Evolutionary conservation across 92 coral and sea anemone genomes (phyloP), one percentile per base, ranked within the genome.

Genomic region (Heteractis magnifica): DNA sequence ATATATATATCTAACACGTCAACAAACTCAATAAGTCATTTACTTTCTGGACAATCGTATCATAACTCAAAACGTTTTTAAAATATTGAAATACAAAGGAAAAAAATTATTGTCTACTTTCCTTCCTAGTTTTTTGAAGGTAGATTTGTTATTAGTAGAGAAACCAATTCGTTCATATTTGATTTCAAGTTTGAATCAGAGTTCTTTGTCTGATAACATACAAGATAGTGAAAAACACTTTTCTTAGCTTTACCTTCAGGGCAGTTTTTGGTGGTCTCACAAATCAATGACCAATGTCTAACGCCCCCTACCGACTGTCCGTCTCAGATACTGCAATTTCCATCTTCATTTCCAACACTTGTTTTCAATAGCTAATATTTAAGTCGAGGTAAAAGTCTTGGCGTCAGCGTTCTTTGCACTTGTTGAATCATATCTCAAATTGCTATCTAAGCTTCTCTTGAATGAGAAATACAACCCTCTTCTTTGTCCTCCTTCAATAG

Each of bases 361-460:
- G 21, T 23, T 20, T 76, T 50, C 60, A 51, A 20, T 20, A 21
- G 48, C 58, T 76, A 18, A 50, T 20, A 52, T 52, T 50, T 52
- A 52, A 52, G 64, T 13, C 73, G 48, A 26, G 49, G 73, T 68
- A 68, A 68, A 68, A 76, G 79, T 76, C 58, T 52, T 76, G 79
- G 79, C 79, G 79, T 76, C 79, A 52, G 64, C n/a, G 26, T 76
- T 76, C 79, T 76, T 13, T 2, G 59, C 79, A 52, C 79, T 49
- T 50, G 56, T 76, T 76, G 59, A 76, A 76, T 50, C 59, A 14
- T 76, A 76, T 76, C 79, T 76, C 26, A 68, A 34, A 50, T 76
- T 49, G 64, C 58, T 76, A 76, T 76, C 79, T 76, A 52, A 51
- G 79, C 26, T 75, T 76, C 65, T 76, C 58, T 74, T 74, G 78